Conservation (phyloP, 2,113 vertebrate species). For the Proteles cristata region DNA sequence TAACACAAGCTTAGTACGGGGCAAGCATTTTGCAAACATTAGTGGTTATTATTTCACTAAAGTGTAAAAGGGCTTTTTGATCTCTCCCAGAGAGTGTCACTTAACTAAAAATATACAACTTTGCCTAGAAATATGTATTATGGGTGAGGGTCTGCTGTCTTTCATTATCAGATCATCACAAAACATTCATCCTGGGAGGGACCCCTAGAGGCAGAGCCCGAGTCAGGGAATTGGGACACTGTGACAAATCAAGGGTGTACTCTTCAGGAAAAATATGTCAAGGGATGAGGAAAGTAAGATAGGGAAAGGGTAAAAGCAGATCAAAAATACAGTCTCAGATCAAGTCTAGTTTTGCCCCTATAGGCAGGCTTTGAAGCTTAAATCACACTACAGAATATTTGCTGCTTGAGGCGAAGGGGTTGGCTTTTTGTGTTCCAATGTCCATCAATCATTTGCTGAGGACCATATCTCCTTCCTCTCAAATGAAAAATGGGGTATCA, state of each 20-base stretch:
- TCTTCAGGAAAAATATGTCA: neutral
- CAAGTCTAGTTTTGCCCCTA: neutral
- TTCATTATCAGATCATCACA: neutral
- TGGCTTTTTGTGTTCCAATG: neutral
- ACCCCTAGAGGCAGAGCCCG: neutral
- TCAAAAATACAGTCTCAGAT: neutral
- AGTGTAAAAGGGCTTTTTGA: conserved; percentile 12
- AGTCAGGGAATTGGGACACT: neutral
- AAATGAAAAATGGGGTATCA: neutral
- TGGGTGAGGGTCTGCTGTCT: conserved; percentile 4
- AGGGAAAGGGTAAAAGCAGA: neutral
- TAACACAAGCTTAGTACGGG: neutral
- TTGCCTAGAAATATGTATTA: conserved; percentile 8
- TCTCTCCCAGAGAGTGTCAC: conserved; percentile 9
- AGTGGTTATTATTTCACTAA: neutral
- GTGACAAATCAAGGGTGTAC: neutral
- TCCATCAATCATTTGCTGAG: neutral
- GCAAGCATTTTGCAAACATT: neutral
- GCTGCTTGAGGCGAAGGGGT: neutral
- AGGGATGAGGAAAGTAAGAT: neutral
- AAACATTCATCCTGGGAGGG: neutral
- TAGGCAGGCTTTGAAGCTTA: neutral
- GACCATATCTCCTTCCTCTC: neutral
- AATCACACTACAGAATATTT: neutral
- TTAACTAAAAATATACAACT: neutral